Evolutionary conservation across 2,797 vertebrate species (phyloP), one percentile per base, ranked within the genome.

Genomic region (Darevskia mixta): DNA sequence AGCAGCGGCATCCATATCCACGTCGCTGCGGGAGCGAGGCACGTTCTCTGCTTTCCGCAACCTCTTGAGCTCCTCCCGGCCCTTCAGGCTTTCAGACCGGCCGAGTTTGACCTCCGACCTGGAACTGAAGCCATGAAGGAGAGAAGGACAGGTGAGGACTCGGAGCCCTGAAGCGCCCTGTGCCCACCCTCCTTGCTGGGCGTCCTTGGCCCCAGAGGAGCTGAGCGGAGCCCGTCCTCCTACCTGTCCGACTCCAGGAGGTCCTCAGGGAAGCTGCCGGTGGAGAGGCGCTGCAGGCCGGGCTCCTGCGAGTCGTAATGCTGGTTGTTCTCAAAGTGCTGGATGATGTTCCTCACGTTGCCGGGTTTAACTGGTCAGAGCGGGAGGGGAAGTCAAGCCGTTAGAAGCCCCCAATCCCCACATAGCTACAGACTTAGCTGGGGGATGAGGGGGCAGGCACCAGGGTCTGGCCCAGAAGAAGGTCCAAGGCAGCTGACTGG

Each of bases 291-390:
- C 87, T 98, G 98, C 0, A 94, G 86, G 83, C 97, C 96, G 0
- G 94, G 90, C 4, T 98, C 98, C 0, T 92, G 96, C 38, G 94
- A 94, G 1, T 98, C 98, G 3, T 97, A 90, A 1, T 96, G 95
- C 84, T 97, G 97, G 95, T 96, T 97, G 93, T 98, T 98, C 97
- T 99, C 98, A 95, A 99, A 99, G 95, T 99, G 98, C 96, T 98
- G 98, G 82, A 99, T 99, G 92, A 99, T 99, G 96, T 98, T 99
- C 91, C 97, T 97, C 92, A 99, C 98, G 0, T 94, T 99, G 88
- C 98, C 98, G 0, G 98, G 96, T 87, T 98, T 98, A 90, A 99
- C 98, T 93, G 92, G 72, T 81, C 29, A 35, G 69, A n/a, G 1
- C 8, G 78, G 64, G 58, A 38, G 64, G 58, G 72, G 18, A 43